phyloP scores from a whole-genome alignment of 2,888 invertebrate genomes.

The Orthosia cruda region DNA sequence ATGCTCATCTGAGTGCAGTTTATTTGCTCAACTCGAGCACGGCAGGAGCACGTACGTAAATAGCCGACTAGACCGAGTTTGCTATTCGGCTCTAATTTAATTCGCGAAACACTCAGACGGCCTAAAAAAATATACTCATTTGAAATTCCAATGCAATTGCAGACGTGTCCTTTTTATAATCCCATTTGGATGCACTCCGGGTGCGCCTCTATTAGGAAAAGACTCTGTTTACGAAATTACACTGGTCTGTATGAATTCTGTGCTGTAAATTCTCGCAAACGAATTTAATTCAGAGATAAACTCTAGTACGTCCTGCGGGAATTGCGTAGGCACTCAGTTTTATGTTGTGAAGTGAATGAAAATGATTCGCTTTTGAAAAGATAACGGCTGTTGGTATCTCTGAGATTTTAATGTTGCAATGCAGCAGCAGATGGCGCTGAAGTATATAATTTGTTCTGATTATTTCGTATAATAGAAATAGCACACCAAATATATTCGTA shows the following conservation, averaged over 20 bases:
- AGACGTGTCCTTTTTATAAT: slow-evolving; percentile 86
- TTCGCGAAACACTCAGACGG: slow-evolving; percentile 86
- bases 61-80: slow-evolving; percentile 76
- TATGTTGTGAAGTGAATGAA: slow-evolving; percentile 50
- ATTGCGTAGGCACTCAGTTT: slow-evolving; percentile 50
- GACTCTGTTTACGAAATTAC: slow-evolving; percentile 74
- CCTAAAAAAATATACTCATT: slow-evolving; percentile 89
- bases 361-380: slow-evolving; percentile 46
- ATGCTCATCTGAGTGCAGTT: slow-evolving; percentile 52
- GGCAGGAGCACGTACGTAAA: slow-evolving; percentile 77
- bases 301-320: slow-evolving; percentile 49
- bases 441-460: not conserved
- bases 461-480: not conserved
- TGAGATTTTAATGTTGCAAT: slow-evolving; percentile 19
- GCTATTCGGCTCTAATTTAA: slow-evolving; percentile 85
- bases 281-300: slow-evolving; percentile 70
- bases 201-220: slow-evolving; percentile 72
- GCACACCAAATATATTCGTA: not conserved
- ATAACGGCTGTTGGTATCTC: slow-evolving; percentile 30
- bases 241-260: slow-evolving; percentile 59
- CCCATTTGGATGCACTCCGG: slow-evolving; percentile 84
- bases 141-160: slow-evolving; percentile 88
- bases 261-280: slow-evolving; percentile 60
- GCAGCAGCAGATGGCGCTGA: not conserved
- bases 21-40: slow-evolving; percentile 57